Conservation (phyloP, 2,888 invertebrate genomes). For the Hirtodrosophila histrioides region DNA sequence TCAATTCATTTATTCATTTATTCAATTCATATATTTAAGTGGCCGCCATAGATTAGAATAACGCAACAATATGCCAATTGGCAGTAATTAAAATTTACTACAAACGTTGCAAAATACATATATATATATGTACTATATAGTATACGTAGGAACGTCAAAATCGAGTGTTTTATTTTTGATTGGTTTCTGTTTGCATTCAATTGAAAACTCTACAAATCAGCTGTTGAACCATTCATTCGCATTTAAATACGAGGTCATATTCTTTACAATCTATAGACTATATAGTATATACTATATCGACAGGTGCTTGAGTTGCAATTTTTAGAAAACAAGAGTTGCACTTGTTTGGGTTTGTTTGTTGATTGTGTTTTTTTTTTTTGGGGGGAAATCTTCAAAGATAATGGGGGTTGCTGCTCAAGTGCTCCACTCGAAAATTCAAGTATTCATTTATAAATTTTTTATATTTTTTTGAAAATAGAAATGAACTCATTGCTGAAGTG, state of each 20-base stretch:
- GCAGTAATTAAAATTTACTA: slow-evolving; percentile 59
- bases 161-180: not conserved
- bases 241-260: slow-evolving; percentile 44
- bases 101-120: slow-evolving; percentile 16
- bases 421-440: slow-evolving; percentile 47
- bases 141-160: not conserved
- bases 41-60: slow-evolving; percentile 53
- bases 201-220: slow-evolving; percentile 24
- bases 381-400: slow-evolving; percentile 47
- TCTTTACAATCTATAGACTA: slow-evolving; percentile 30
- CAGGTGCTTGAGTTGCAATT: slow-evolving; percentile 49
- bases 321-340: slow-evolving; percentile 40
- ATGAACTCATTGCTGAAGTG: slow-evolving; percentile 49
- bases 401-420: slow-evolving; percentile 42
- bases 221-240: slow-evolving; percentile 28
- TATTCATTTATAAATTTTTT: slow-evolving; percentile 3
- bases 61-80: slow-evolving; percentile 46
- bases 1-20: slow-evolving; percentile 48
- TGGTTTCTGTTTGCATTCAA: slow-evolving; percentile 5
- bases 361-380: slow-evolving; percentile 16
- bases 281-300: not conserved
- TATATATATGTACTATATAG: not conserved
- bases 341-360: slow-evolving; percentile 24
- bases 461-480: slow-evolving; percentile 36
- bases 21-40: slow-evolving; percentile 56